Conservation (phyloP, 1,140 invertebrate species). For the Tyrophagus putrescentiae region DNA sequence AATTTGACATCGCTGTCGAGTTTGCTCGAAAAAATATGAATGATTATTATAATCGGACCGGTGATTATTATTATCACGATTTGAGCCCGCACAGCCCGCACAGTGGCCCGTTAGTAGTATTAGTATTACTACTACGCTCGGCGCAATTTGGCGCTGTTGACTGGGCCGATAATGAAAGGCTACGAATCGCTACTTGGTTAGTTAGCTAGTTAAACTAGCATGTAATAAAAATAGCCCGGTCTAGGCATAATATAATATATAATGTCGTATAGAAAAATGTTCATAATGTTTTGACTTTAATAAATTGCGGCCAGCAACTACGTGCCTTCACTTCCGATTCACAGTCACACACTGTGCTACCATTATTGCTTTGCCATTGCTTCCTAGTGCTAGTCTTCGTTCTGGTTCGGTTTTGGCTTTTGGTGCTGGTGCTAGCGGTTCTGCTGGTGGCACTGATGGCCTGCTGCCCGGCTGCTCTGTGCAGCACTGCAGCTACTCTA, state of each 20-base stretch:
- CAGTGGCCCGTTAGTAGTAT: too few species aligned
- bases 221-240: background rate
- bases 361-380: too few species aligned
- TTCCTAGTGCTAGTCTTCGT: too few species aligned
- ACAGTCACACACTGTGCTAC: too few species aligned
- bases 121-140: background rate
- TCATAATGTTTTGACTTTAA: constrained; percentile 15
- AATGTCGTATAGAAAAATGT: too few species aligned
- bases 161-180: constrained; percentile 11
- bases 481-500: too few species aligned
- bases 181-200: background rate
- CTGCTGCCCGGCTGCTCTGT: too few species aligned
- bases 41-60: constrained; percentile 9
- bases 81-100: too few species aligned
- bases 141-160: background rate
- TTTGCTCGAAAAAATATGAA: constrained; percentile 9
- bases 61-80: background rate
- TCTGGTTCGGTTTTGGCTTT: background rate
- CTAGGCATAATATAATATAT: background rate
- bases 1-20: background rate
- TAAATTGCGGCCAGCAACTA: constrained; percentile 5
- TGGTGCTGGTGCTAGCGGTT: background rate
- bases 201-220: background rate
- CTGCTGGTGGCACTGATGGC: too few species aligned
- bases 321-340: background rate